Conservation (phyloP, 1,140 invertebrate species). For the Lineus longissimus region DNA sequence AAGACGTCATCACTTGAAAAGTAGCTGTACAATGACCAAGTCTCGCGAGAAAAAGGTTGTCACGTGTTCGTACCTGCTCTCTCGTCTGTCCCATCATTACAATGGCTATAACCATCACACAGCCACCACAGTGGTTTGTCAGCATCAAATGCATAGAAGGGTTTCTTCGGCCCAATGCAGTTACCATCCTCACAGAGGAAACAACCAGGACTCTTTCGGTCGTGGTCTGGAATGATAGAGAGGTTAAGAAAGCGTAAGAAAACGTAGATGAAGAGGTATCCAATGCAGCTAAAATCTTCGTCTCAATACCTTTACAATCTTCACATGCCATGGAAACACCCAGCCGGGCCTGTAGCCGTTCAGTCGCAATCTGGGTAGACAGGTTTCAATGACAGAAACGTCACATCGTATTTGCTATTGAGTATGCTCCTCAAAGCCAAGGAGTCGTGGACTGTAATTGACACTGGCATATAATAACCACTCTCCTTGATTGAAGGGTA, state of each 20-base stretch:
- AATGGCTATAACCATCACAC: constrained; percentile 28
- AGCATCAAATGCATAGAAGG: constrained; percentile 20
- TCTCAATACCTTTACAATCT: neutral
- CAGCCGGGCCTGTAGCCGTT: no score
- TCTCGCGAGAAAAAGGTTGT: no score
- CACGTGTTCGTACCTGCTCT: constrained; percentile 15
- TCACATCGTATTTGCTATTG: no score
- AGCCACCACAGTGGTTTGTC: constrained; percentile 26
- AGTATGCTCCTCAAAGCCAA: no score
- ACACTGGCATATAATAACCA: no score
- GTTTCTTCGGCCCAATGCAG: constrained; percentile 22
- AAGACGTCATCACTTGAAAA: no score
- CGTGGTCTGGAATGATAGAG: neutral
- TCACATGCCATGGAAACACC: neutral
- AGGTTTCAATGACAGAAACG: no score
- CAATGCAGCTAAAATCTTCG: neutral
- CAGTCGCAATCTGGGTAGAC: no score
- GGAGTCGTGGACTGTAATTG: no score
- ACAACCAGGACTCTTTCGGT: constrained; percentile 13
- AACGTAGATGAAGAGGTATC: neutral
- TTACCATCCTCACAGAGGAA: constrained; percentile 27
- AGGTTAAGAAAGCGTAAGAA: neutral
- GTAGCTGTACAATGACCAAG: no score
- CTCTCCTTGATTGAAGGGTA: no score
- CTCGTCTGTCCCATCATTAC: constrained; percentile 29